phyloP scores from a whole-genome alignment of 2,797 vertebrate species.

The Poeciliopsis presidionis region DNA sequence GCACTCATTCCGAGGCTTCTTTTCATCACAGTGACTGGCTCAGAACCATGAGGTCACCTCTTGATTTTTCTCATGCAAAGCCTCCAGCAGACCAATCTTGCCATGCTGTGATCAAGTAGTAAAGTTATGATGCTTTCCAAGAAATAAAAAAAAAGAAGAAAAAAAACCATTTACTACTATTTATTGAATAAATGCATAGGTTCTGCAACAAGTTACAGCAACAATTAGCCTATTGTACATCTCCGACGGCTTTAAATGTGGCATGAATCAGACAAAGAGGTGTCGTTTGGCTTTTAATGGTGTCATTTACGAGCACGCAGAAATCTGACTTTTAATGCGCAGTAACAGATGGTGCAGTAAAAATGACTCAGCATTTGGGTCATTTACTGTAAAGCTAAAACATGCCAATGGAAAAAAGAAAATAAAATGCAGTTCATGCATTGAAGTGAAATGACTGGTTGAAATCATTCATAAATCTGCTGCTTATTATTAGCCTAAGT shows the following conservation, averaged over 20 bases:
- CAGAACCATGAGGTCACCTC: conserved; percentile 1
- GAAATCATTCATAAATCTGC: conserved; percentile 12
- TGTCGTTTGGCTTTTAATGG: conserved; percentile 23
- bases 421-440: conserved; percentile 23
- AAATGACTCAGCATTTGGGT: conserved; percentile 38
- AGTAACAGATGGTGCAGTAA: conserved; percentile 53
- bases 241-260: conserved; percentile 4
- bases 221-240: conserved; percentile 22
- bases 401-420: conserved; percentile 23
- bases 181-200: not conserved
- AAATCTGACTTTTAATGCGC: conserved; percentile 33
- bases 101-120: not conserved
- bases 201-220: conserved; percentile 8
- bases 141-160: not conserved
- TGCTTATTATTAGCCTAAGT: conserved; percentile 18
- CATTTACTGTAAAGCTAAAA: conserved; percentile 39
- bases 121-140: not conserved
- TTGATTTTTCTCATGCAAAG: not conserved
- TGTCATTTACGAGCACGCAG: conserved; percentile 20
- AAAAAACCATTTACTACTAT: not conserved
- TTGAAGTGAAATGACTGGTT: conserved; percentile 10
- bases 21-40: conserved; percentile 1
- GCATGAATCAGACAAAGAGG: conserved; percentile 26
- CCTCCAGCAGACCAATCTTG: not conserved
- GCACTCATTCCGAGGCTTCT: conserved; percentile 9